Conservation (phyloP, 2,797 vertebrate genomes). For the Lithobates sylvaticus region DNA sequence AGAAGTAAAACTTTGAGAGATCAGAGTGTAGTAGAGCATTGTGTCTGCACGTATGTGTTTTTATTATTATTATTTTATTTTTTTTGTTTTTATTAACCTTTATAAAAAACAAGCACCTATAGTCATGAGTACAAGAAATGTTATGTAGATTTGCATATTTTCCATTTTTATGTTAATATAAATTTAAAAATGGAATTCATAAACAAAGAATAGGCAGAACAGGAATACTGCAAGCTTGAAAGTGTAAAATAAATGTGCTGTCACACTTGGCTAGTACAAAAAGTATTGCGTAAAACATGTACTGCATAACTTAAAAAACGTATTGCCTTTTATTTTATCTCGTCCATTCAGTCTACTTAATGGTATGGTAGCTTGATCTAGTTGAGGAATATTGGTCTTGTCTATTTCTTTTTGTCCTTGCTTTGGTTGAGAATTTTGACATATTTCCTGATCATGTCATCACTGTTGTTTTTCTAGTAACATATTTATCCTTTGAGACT, state of each 20-base stretch:
- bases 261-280: slow-evolving; percentile 38
- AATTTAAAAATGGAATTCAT: slow-evolving; percentile 38
- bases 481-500: slow-evolving; percentile 39
- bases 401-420: slow-evolving; percentile 13
- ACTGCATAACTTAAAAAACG: slow-evolving; percentile 5
- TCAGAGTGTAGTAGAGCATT: slow-evolving; percentile 67
- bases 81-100: slow-evolving; percentile 69
- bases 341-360: background rate
- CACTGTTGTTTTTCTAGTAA: slow-evolving; percentile 50
- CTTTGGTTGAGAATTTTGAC: slow-evolving; percentile 25
- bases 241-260: slow-evolving; percentile 22
- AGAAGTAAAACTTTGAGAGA: slow-evolving; percentile 74
- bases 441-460: slow-evolving; percentile 18
- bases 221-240: slow-evolving; percentile 42
- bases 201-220: slow-evolving; percentile 14
- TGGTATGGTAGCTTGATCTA: slow-evolving; percentile 50
- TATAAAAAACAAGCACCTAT: slow-evolving; percentile 69
- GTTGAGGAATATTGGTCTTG: slow-evolving; percentile 42
- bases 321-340: slow-evolving; percentile 29
- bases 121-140: slow-evolving; percentile 69
- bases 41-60: background rate
- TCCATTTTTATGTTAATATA: slow-evolving; percentile 67
- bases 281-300: slow-evolving; percentile 30
- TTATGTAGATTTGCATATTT: slow-evolving; percentile 46
- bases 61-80: background rate